These are phyloP conservation scores for Calephelis nemesis DNA, from an alignment of 1,140 invertebrate species.

Conservation along the genomic window DNA sequence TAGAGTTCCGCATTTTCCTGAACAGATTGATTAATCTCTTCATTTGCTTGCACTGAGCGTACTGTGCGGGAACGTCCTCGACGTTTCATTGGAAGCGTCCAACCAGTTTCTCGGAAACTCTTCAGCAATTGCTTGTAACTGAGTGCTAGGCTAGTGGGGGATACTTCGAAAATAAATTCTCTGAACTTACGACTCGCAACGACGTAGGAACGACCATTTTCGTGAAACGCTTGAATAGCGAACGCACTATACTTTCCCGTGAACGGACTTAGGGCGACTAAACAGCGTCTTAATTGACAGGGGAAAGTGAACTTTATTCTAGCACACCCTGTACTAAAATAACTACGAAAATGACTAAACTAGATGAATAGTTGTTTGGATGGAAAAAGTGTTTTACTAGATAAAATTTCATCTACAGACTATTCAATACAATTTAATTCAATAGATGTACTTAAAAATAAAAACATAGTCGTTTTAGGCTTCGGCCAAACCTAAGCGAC, in stretches of 20 bases:
- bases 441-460: neutral
- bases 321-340: too few species aligned
- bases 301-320: too few species aligned
- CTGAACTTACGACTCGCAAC: neutral
- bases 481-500: too few species aligned
- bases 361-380: neutral
- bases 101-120: neutral
- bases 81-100: too few species aligned
- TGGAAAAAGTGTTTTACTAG: neutral
- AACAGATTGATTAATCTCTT: too few species aligned
- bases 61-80: too few species aligned
- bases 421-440: too few species aligned
- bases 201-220: neutral
- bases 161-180: neutral
- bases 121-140: neutral
- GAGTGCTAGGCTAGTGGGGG: neutral
- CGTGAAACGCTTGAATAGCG: neutral
- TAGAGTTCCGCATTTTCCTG: too few species aligned
- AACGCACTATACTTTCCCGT: neutral
- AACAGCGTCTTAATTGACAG: too few species aligned
- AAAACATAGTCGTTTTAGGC: neutral
- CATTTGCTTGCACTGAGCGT: too few species aligned
- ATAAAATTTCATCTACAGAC: too few species aligned
- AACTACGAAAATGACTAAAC: too few species aligned
- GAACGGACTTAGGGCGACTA: neutral